These are phyloP conservation scores for Trichacis sp. DNA, from an alignment of 2,888 invertebrate species.

Conservation along the genomic window DNA sequence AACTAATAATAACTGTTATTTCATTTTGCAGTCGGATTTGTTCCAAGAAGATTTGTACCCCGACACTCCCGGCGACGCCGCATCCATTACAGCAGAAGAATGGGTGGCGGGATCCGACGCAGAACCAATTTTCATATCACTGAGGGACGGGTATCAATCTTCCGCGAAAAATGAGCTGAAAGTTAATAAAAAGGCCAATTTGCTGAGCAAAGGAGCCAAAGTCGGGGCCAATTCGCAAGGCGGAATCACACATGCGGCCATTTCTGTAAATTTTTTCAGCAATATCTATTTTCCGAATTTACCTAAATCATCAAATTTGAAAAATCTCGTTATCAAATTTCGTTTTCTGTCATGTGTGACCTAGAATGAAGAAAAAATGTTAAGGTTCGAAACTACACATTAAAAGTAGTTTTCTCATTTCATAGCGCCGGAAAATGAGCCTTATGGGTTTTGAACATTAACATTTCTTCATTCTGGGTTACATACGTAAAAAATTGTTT, in stretches of 20 bases:
- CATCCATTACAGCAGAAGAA: constrained; percentile 90
- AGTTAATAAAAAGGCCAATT: constrained; percentile 83
- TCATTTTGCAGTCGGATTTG: constrained; percentile 82
- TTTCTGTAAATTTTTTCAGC: constrained; percentile 51
- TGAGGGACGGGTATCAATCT: constrained; percentile 83
- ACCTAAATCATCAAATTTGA: neutral
- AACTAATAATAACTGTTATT: no score
- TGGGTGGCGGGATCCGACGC: constrained; percentile 92
- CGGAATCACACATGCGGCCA: constrained; percentile 42
- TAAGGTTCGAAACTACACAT: no score
- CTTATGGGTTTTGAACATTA: no score
- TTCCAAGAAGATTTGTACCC: constrained; percentile 98
- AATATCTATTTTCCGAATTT: neutral
- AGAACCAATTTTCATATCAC: constrained; percentile 90
- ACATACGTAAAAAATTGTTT: no score
- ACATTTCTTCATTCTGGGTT: no score
- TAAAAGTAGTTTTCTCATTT: no score
- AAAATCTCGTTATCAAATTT: no score
- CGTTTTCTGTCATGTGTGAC: neutral
- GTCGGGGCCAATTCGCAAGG: constrained; percentile 54
- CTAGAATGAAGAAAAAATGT: no score
- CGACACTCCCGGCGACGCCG: constrained; percentile 91
- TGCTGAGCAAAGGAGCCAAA: constrained; percentile 77
- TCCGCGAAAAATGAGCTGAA: constrained; percentile 76
- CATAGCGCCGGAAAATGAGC: no score